Evolutionary conservation across 2,888 invertebrate species (phyloP), one percentile per base, ranked within the genome.

Genomic region (Amphipyra berbera): DNA sequence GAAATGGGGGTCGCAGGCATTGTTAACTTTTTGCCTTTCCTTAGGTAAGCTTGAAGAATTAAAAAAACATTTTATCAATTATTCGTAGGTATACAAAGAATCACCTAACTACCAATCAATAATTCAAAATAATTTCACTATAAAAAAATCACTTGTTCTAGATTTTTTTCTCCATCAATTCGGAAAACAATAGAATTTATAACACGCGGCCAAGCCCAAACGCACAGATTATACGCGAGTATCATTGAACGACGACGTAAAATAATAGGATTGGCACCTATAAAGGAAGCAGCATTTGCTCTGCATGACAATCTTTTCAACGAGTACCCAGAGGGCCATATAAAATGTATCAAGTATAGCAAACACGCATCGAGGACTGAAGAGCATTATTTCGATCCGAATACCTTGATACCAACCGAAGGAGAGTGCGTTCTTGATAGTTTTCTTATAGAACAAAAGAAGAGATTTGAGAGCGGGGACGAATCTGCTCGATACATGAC

Each of bases 1-100:
- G 96, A 97, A 79, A 97, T 98, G 84, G 98, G 98, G 0, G 96
- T 98, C 2, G 97, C 98, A 0, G 98, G 97, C 2, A 96, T 97
- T 10, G 95, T 98, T 2, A 98, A 98, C 88, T 98, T 98, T 89
- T 92, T 98, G 70, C 98, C 98, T 12, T 96, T 97, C 84, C 89
- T 98, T 45, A 96, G 97, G 96, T 97, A 84, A 56, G 52, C 8
- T 35, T 38, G n/a, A 35, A 55, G 12, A 37, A 10, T n/a, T 37
- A 37, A 37, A 35, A 48, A 37, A 30, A 2, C 3, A 2, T 21
- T 21, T 21, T 15, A 48, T 1, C 12, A 37, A 35, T 14, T 12
- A 13, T 0, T 30, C 2, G 30, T 40, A 40, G 12, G 4, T n/a
- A n/a, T n/a, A 40, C 13, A 14, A 7, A 13, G 6, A 13, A 1